phyloP scores from a whole-genome alignment of 2,888 invertebrate species.

The Vannuccia rotundouncinata region DNA sequence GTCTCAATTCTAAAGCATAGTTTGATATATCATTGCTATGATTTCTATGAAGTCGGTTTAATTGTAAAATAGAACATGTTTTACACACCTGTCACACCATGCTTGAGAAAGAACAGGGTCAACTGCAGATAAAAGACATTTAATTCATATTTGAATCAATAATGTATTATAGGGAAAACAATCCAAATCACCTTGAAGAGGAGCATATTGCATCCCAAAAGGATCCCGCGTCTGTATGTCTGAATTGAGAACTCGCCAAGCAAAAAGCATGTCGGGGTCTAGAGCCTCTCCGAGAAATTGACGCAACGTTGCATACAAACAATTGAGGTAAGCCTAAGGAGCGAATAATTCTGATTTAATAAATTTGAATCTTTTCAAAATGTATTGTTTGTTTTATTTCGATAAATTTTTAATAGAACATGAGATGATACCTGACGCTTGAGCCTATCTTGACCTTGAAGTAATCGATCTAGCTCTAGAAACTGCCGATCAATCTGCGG shows the following conservation, averaged over 20 bases:
- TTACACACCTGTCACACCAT: not conserved
- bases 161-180: too few relatives aligned
- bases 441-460: not conserved
- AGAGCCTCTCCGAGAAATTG: conserved; percentile 48
- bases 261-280: conserved; percentile 51
- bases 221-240: conserved; percentile 51
- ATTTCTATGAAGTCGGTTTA: too few relatives aligned
- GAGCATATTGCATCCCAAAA: conserved; percentile 42
- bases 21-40: too few relatives aligned
- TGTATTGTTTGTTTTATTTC: not conserved
- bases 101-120: not conserved
- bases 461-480: not conserved
- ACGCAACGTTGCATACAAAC: conserved; percentile 49
- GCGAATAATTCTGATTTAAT: not conserved
- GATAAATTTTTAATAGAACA: not conserved
- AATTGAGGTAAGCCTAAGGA: conserved; percentile 50
- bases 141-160: too few relatives aligned
- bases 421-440: not conserved
- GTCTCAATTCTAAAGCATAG: not conserved
- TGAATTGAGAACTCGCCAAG: conserved; percentile 53
- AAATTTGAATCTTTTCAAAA: not conserved
- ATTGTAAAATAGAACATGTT: not conserved
- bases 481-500: not conserved
- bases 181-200: not conserved
- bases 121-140: not conserved